Evolutionary conservation across 2,113 vertebrate genomes (phyloP), one percentile per base, ranked within the genome.

Genomic region (Anguilla japonica): DNA sequence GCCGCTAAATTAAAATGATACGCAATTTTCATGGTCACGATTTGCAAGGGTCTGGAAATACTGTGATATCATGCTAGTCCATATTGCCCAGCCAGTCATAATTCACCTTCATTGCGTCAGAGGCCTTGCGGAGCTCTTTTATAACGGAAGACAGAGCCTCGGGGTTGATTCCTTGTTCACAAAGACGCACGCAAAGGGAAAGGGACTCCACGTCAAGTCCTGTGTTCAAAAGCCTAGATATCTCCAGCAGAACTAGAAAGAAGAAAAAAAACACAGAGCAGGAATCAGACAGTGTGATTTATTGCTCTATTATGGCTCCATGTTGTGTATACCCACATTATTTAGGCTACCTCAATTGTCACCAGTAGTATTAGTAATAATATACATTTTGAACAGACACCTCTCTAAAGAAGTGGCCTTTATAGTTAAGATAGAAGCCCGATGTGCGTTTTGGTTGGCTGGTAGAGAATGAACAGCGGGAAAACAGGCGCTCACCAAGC

Each of bases 101-200:
- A 14, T 93, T 92, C 91, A 99, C 98, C 97, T 99, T 99, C 1
- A 99, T 92, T 40, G 97, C 94, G 86, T 99, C 98, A 0, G 97
- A 96, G 18, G 97, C 98, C 93, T 97, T 99, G 0, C 98, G 96
- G 5, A 99, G 95, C 80, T 99, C 98, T 91, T 99, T 99, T 91
- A 99, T 99, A 79, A 99, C 98, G 0, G 97, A 96, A 0, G 98
- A 98, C 26, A 99, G 92, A 0, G 98, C 98, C 92, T 99, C 98
- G 43, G 98, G 98, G 89, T 99, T 99, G 94, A 99, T 99, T 4
- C 98, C 98, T 93, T 99, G 98, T 87, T 99, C 98, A 92, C 98
- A 99, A 81, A 99, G 96, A 34, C 98, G 94, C 16, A 99, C 98
- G 92, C 98, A 99, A 90, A 99, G 99, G 34, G 98, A 98, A 79